These are phyloP conservation scores for Listronotus oregonensis DNA, from an alignment of 1,140 invertebrate species.

Conservation along the genomic window DNA sequence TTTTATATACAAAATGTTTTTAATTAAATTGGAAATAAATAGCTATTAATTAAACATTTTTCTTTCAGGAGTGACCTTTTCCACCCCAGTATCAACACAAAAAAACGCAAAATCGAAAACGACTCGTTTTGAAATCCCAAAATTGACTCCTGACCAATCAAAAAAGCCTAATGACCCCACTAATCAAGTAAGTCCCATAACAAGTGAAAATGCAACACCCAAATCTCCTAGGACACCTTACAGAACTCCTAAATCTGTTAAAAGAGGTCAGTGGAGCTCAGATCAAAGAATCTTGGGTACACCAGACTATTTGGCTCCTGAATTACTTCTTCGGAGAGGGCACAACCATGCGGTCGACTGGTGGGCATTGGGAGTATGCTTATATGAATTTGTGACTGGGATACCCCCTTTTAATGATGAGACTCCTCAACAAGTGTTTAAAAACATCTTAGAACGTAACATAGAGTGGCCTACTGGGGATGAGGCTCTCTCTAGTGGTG, in stretches of 20 bases:
- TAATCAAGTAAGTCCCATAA: constrained; percentile 44
- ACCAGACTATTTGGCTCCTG: constrained; percentile 94
- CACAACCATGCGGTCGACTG: constrained; percentile 91
- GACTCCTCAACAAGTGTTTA: constrained; percentile 89
- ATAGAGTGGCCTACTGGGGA: constrained; percentile 89
- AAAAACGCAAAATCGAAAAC: constrained; percentile 60
- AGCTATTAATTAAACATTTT: neutral
- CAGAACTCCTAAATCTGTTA: constrained; percentile 86
- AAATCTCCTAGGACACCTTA: constrained; percentile 74
- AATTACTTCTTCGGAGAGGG: constrained; percentile 77
- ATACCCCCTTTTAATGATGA: constrained; percentile 94
- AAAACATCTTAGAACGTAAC: constrained; percentile 88
- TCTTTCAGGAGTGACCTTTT: constrained; percentile 68
- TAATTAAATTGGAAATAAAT: too few species aligned
- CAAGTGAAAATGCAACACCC: constrained; percentile 54
- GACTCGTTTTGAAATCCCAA: constrained; percentile 67
- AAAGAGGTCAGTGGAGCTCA: constrained; percentile 67
- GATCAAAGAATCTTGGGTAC: constrained; percentile 88
- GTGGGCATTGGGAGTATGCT: constrained; percentile 95
- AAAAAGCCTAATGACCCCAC: constrained; percentile 17
- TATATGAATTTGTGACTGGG: constrained; percentile 95
- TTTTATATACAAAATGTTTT: too few species aligned
- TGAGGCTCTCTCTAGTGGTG: constrained; percentile 74
- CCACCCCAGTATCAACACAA: constrained; percentile 73
- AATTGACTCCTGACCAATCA: constrained; percentile 1